Percentiles rank a stretch among this genome's conserved stretches.
Conservation (phyloP, 2,113 vertebrate genomes). For the Cephalopholis sonnerati region DNA sequence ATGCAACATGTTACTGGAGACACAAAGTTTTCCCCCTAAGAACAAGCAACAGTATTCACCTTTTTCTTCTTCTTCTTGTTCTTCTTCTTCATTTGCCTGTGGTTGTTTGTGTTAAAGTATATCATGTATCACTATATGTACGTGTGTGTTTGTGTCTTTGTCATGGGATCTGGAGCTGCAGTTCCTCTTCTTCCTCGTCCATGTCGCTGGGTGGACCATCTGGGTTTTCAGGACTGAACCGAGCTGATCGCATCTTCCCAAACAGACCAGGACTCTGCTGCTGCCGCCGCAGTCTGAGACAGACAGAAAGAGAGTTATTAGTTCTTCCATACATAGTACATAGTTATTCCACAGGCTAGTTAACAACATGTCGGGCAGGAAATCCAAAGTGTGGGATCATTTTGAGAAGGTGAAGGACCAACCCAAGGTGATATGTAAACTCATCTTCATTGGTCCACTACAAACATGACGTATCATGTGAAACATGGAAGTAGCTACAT, state of each 20-base stretch:
- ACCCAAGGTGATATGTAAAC: too few species aligned
- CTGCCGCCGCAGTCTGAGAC: conserved; percentile 90
- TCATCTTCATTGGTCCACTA: too few species aligned
- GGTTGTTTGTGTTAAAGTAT: neutral
- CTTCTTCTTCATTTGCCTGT: conserved; percentile 5
- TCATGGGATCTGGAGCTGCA: conserved; percentile 94
- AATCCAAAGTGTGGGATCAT: too few species aligned
- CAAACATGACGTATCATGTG: too few species aligned
- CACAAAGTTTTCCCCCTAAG: neutral
- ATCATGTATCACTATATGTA: conserved; percentile 9
- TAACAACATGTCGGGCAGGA: too few species aligned
- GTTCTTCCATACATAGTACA: too few species aligned
- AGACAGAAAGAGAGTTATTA: neutral
- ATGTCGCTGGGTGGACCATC: conserved; percentile 88
- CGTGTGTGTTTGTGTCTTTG: conserved; percentile 15
- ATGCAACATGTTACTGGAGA: neutral
- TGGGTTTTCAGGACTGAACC: conserved; percentile 88
- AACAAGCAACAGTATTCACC: conserved; percentile 3
- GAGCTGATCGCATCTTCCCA: conserved; percentile 90
- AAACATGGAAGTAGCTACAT: too few species aligned
- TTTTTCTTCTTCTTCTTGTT: neutral
- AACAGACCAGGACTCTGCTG: conserved; percentile 93
- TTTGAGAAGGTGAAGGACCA: too few species aligned
- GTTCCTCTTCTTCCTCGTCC: conserved; percentile 92
- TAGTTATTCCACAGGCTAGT: too few species aligned